A percentile compares a stretch with the other conserved stretches of the same genome.
Conservation (phyloP, 1,140 invertebrate species). For the Apis mellifera region Amel_HAv3.1 CM009941.2:2792501-2793000, state of each 20-base stretch:
- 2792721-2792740: background rate
- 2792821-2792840: background rate
- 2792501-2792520: too few relatives aligned
- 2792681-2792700: conserved; percentile 51
- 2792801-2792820: background rate
- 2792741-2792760: background rate
- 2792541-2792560: too few relatives aligned
- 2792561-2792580: too few relatives aligned
- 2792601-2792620: background rate
- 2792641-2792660: background rate
- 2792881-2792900: background rate
- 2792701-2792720: conserved; percentile 23
- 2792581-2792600: too few relatives aligned
- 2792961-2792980: background rate
- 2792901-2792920: too few relatives aligned
- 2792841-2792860: background rate
- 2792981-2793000: conserved; percentile 9
- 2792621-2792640: background rate
- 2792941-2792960: background rate
- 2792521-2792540: too few relatives aligned
- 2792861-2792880: too few relatives aligned
- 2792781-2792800: background rate
- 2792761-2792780: background rate
- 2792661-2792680: conserved; percentile 28
- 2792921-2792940: background rate